Evolutionary conservation across 1,140 invertebrate species (phyloP), one percentile per base, ranked within the genome.

Genomic region (Pseudachorutes palmiensis): DNA sequence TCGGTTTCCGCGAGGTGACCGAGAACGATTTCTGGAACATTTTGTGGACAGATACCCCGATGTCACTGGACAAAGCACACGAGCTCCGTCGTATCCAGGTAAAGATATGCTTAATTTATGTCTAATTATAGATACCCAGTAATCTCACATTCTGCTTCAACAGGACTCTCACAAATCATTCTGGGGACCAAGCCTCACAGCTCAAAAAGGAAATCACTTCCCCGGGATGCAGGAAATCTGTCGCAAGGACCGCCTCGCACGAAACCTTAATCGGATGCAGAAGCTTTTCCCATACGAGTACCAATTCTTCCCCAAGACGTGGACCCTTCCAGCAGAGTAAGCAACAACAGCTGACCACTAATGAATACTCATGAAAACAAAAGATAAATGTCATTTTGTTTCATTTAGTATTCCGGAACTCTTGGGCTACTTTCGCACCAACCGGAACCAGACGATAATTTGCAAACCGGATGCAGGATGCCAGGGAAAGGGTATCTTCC

Each of bases 221-320:
- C 91, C 91, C n/a, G 90, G 90, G 30, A 93, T 94, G 90, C 82
- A 86, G 66, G 91, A 94, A 78, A 91, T 94, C 70, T 93, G 90
- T 79, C 83, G 87, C 71, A 94, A 93, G 79, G 90, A 93, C 81
- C 78, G 92, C 51, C 78, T 94, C 5, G 89, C 90, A 5, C 78
- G 89, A 64, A 93, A 93, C 78, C 81, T 94, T 59, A 92, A 90
- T 77, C 82, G 90, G 67, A 92, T 94, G 91, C 79, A 85, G 59
- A 88, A 90, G 78, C 76, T 89, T 30, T 94, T 90, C 78, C 90
- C 91, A 0, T 87, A 88, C 73, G 90, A 93, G 65, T 95, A 94
- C 76, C 89, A 88, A 75, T 90, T 94, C 77, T 94, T 91, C 78
- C 92, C 92, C 2, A 91, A 88, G 81, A 91, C 91, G n/a, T 95